These are phyloP conservation scores for Spea hammondii DNA, from an alignment of 2,797 vertebrate species.

Conservation along the genomic window DNA sequence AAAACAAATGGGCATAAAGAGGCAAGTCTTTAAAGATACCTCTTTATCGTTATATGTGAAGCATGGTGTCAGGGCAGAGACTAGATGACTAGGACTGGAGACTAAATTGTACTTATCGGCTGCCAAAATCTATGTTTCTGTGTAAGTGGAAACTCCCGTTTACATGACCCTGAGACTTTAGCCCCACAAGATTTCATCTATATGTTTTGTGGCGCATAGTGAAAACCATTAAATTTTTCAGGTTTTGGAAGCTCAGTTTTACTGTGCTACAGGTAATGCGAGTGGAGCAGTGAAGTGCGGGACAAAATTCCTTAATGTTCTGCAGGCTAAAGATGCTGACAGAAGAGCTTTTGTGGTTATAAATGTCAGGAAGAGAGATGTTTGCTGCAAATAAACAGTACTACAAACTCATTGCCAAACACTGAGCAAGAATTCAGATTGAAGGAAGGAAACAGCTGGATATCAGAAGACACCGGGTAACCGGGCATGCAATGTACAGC, in stretches of 20 bases:
- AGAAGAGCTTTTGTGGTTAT: slow-evolving; percentile 17
- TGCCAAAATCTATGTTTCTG: too few species aligned
- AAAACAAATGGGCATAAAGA: too few species aligned
- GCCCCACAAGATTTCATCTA: too few species aligned
- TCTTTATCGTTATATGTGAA: too few species aligned
- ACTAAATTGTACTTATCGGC: too few species aligned
- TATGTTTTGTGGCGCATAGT: too few species aligned
- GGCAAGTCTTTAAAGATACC: too few species aligned
- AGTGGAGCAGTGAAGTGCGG: slow-evolving; percentile 3
- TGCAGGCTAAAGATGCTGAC: slow-evolving; percentile 14
- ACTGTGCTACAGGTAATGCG: not conserved
- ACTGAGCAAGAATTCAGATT: slow-evolving; percentile 29
- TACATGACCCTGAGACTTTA: too few species aligned
- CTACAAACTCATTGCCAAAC: slow-evolving; percentile 32
- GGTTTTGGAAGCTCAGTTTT: not conserved
- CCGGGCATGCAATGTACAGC: slow-evolving; percentile 6
- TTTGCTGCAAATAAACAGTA: slow-evolving; percentile 40
- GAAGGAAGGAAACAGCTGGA: slow-evolving; percentile 49
- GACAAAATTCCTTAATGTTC: slow-evolving; percentile 1
- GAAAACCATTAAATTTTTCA: too few species aligned
- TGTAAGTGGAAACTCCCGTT: too few species aligned
- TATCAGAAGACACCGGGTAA: slow-evolving; percentile 15
- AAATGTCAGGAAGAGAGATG: slow-evolving; percentile 42
- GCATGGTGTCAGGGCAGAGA: too few species aligned
- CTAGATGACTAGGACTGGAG: too few species aligned